A percentile compares a stretch with the other conserved stretches of the same genome.
These are phyloP conservation scores for Drosophila multiciliata DNA, from an alignment of 2,888 invertebrate species.

Conservation along the genomic window DNA sequence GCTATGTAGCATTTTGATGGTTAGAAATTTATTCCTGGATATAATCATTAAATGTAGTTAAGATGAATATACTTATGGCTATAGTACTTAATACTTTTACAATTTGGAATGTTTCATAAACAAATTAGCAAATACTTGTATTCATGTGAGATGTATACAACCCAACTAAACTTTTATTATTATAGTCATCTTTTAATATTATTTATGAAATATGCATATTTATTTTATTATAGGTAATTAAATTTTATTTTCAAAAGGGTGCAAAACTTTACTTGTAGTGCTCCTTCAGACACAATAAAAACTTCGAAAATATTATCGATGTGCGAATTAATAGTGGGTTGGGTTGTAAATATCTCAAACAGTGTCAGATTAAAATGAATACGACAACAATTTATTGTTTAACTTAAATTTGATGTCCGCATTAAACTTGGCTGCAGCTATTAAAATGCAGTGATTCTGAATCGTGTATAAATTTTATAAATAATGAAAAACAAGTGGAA, in stretches of 20 bases:
- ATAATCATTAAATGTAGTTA: not conserved
- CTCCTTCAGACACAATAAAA: not conserved
- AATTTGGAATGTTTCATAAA: not conserved
- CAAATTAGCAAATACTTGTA: not conserved
- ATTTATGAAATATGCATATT: not conserved
- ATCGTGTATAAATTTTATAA: not conserved
- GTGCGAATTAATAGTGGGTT: not conserved
- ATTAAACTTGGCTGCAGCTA: not conserved
- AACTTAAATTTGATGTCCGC: not conserved
- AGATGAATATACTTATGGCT: not conserved
- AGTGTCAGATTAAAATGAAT: not conserved
- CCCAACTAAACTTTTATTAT: not conserved
- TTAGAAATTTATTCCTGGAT: not conserved
- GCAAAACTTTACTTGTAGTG: not conserved
- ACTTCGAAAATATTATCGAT: not conserved
- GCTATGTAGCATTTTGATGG: not conserved
- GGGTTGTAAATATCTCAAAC: not conserved
- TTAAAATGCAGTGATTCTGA: not conserved
- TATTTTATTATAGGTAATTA: not conserved
- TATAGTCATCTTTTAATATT: not conserved
- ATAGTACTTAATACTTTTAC: not conserved
- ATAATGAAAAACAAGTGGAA: not conserved
- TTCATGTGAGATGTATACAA: not conserved
- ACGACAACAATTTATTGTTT: not conserved
- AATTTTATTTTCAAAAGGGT: not conserved